Percentiles rank a stretch among this genome's conserved stretches.
phyloP scores from a whole-genome alignment of 2,888 invertebrate species.

The Steinernema scapterisci region DNA sequence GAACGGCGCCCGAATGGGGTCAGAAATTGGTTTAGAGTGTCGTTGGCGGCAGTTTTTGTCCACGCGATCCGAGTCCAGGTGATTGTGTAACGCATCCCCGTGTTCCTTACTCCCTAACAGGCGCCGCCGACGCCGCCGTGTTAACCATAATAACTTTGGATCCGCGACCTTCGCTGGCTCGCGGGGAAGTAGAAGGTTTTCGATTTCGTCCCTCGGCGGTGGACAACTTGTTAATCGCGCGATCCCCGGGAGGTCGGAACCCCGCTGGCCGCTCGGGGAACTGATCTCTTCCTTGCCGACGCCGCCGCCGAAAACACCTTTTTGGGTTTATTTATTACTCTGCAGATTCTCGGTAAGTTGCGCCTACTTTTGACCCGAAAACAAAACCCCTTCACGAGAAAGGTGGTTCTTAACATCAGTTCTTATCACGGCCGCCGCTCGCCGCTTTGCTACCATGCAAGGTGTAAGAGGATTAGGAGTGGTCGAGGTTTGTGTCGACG shows the following conservation, averaged over 20 bases:
- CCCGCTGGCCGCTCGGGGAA: neutral
- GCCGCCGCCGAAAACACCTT: neutral
- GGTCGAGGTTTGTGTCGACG: too few species aligned
- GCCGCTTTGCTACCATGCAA: too few species aligned
- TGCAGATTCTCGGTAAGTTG: too few species aligned
- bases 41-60: slow-evolving; percentile 6
- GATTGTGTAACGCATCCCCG: slow-evolving; percentile 26
- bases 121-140: neutral
- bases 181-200: too few species aligned
- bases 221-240: slow-evolving; percentile 11
- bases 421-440: too few species aligned
- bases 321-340: neutral
- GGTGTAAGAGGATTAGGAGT: too few species aligned
- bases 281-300: neutral
- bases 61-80: neutral
- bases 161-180: slow-evolving; percentile 18
- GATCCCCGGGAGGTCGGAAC: neutral
- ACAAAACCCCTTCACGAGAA: too few species aligned
- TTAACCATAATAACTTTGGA: slow-evolving; percentile 19
- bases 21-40: slow-evolving; percentile 23
- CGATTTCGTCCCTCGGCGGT: neutral
- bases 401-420: too few species aligned
- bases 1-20: slow-evolving; percentile 20
- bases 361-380: too few species aligned
- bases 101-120: neutral